These are phyloP conservation scores for Osmerus mordax DNA, from an alignment of 2,113 vertebrate genomes.

Conservation along the genomic window DNA sequence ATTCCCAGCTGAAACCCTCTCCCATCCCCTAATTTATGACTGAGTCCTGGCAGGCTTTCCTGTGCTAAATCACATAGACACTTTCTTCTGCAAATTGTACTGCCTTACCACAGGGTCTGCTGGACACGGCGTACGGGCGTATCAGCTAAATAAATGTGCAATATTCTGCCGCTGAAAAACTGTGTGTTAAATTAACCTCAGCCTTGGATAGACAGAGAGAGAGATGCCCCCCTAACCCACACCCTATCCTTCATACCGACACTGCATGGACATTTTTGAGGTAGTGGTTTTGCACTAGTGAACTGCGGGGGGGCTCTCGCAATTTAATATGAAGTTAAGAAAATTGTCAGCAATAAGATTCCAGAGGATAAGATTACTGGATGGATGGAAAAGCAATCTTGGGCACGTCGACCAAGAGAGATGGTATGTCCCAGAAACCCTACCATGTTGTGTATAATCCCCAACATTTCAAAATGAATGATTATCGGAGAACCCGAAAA, in stretches of 20 bases:
- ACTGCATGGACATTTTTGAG: slow-evolving; percentile 54
- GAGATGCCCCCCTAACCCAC: slow-evolving; percentile 38
- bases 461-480: slow-evolving; percentile 29
- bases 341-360: slow-evolving; percentile 50
- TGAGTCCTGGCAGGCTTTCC: slow-evolving; percentile 42
- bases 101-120: slow-evolving; percentile 9
- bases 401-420: slow-evolving; percentile 35
- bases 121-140: neutral
- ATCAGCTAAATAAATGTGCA: slow-evolving; percentile 24
- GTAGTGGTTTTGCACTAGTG: slow-evolving; percentile 55
- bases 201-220: slow-evolving; percentile 28
- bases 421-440: slow-evolving; percentile 38
- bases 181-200: slow-evolving; percentile 40
- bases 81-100: slow-evolving; percentile 11
- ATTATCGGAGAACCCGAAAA: slow-evolving; percentile 18
- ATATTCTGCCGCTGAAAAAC: slow-evolving; percentile 31
- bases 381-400: slow-evolving; percentile 60
- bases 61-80: slow-evolving; percentile 48
- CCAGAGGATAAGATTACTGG: slow-evolving; percentile 48
- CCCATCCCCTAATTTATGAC: slow-evolving; percentile 44
- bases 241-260: slow-evolving; percentile 43
- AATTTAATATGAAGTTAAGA: slow-evolving; percentile 57
- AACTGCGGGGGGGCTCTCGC: slow-evolving; percentile 41
- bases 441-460: slow-evolving; percentile 36
- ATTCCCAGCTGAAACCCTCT: slow-evolving; percentile 39